A percentile compares a stretch with the other conserved stretches of the same genome.
phyloP scores from a whole-genome alignment of 2,797 vertebrate genomes.

The Coranthus polyacanthus region DNA sequence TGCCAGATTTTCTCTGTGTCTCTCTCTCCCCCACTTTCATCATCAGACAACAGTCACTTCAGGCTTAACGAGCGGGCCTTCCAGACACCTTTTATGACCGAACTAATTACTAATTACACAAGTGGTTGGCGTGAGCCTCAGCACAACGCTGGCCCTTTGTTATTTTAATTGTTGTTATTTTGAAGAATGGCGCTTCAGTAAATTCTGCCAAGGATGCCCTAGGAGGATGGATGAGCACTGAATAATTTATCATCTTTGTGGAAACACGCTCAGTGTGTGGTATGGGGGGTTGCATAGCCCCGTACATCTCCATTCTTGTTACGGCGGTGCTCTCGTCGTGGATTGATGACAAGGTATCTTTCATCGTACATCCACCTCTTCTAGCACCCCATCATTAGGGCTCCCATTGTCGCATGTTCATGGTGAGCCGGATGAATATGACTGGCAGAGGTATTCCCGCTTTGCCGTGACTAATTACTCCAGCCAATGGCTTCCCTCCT shows the following conservation, averaged over 20 bases:
- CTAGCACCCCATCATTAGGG: conserved; percentile 71
- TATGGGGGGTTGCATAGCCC: conserved; percentile 47
- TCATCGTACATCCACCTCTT: conserved; percentile 58
- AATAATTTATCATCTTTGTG: conserved; percentile 96
- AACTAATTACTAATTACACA: conserved; percentile 86
- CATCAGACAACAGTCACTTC: conserved; percentile 52
- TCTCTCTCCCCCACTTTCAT: conserved; percentile 23
- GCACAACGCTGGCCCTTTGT: conserved; percentile 78
- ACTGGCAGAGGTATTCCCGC: conserved; percentile 88
- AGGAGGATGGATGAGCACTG: conserved; percentile 88
- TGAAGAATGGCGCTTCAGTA: conserved; percentile 88
- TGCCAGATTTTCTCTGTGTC: conserved; percentile 31
- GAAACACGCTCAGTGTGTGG: conserved; percentile 83
- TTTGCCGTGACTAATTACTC: conserved; percentile 95
- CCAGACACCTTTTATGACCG: conserved; percentile 79
- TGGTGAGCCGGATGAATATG: conserved; percentile 82
- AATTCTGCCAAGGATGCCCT: conserved; percentile 85
- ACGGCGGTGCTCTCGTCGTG: conserved; percentile 49
- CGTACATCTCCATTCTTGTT: conserved; percentile 71
- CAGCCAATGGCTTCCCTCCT: conserved; percentile 86
- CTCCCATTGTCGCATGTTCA: conserved; percentile 64
- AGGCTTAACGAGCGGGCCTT: conserved; percentile 63
- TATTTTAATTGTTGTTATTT: conserved; percentile 93
- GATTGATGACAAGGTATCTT: conserved; percentile 79
- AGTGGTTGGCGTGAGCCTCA: conserved; percentile 69